These are phyloP conservation scores for Syrrhaptes paradoxus DNA, from an alignment of 2,113 vertebrate genomes.

Conservation along the genomic window DNA sequence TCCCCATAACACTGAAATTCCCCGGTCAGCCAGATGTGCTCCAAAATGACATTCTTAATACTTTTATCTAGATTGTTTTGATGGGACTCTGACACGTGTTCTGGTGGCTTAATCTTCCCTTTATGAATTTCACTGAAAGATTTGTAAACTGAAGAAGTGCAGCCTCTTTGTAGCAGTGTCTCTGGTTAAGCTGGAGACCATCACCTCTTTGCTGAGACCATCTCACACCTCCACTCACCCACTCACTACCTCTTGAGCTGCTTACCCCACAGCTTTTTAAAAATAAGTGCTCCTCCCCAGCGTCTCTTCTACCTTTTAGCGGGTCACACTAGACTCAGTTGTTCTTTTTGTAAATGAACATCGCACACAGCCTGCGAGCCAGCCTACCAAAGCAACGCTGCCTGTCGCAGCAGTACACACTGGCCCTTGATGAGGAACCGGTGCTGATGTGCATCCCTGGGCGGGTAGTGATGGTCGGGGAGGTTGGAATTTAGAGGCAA, in stretches of 20 bases:
- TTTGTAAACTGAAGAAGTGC: background rate
- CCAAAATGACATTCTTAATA: background rate
- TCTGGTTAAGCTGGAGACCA: background rate
- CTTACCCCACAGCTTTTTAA: rapidly evolving
- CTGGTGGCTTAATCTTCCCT: background rate
- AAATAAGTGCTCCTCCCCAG: background rate
- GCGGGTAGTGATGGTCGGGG: rapidly evolving
- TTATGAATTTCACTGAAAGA: background rate
- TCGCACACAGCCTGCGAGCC: background rate
- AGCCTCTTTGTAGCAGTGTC: too few species aligned
- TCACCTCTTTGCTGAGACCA: background rate
- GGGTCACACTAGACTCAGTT: background rate
- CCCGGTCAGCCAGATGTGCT: background rate
- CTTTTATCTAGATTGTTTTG: background rate
- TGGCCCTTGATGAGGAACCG: rapidly evolving
- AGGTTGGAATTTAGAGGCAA: background rate
- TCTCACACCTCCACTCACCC: rapidly evolving
- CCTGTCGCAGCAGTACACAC: background rate
- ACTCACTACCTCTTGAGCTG: background rate
- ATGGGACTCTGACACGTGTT: background rate
- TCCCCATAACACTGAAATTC: background rate
- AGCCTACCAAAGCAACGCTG: background rate
- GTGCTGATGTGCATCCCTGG: rapidly evolving
- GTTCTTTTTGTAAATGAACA: background rate
- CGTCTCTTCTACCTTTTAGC: background rate